Conservation (phyloP, 2,113 vertebrate species). For the Hypanus sabinus region DNA sequence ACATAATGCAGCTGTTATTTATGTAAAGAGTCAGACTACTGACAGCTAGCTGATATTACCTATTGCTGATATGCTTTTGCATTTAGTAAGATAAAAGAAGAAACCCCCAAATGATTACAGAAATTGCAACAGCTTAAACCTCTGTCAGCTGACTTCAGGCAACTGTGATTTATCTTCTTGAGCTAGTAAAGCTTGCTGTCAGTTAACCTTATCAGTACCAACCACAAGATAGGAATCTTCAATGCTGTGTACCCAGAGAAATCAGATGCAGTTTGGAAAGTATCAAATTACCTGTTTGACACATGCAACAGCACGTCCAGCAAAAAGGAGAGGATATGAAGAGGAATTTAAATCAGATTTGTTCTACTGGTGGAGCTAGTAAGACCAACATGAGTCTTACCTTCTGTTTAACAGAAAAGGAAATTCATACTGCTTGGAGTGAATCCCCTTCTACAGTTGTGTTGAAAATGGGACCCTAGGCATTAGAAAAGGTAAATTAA, state of each 20-base stretch:
- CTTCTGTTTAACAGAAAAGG: neutral
- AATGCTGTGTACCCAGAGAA: neutral
- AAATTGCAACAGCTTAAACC: slow-evolving; percentile 95
- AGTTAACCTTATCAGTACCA: slow-evolving; percentile 58
- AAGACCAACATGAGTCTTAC: neutral
- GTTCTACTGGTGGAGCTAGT: neutral
- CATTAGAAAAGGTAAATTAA: neutral
- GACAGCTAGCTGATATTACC: slow-evolving; percentile 77
- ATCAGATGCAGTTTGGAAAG: neutral
- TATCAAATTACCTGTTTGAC: slow-evolving; percentile 6
- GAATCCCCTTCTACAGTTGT: neutral
- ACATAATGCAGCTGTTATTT: slow-evolving; percentile 88
- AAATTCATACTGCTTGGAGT: neutral
- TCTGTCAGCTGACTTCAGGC: slow-evolving; percentile 88
- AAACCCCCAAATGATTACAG: slow-evolving; percentile 72
- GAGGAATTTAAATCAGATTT: slow-evolving; percentile 32
- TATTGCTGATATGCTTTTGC: slow-evolving; percentile 69
- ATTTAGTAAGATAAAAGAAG: slow-evolving; percentile 89
- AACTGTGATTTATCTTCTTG: slow-evolving; percentile 99
- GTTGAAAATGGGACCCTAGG: neutral
- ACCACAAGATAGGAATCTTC: neutral
- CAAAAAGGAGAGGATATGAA: neutral
- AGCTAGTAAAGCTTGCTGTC: slow-evolving; percentile 68
- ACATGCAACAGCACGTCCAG: neutral
- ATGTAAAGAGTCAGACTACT: slow-evolving; percentile 75